Evolutionary conservation across 2,113 vertebrate species (phyloP).

Genomic region (Passer domesticus): DNA sequence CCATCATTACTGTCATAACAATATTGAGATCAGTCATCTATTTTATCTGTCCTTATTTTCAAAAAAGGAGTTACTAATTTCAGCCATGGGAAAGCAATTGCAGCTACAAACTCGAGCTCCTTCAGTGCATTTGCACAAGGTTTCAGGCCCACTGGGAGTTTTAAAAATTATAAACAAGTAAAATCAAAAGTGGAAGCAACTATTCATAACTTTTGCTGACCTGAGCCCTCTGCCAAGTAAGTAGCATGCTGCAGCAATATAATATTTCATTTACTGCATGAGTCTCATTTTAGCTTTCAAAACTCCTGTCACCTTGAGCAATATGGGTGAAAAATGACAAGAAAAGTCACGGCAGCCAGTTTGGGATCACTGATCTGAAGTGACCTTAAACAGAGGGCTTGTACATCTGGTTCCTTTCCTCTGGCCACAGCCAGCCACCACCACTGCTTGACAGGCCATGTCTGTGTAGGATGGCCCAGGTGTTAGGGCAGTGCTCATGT

Average conservation of each 20-base stretch:
- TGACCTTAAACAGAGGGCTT: neutral
- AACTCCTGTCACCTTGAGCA: neutral
- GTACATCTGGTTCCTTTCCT: neutral
- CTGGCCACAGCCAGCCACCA: neutral
- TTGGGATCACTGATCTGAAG: neutral
- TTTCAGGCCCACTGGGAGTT: neutral
- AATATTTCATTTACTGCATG: neutral
- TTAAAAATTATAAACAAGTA: neutral
- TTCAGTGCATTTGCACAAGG: neutral
- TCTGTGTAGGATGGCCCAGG: neutral
- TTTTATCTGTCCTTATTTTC: neutral
- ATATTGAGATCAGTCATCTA: neutral
- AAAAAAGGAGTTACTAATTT: neutral
- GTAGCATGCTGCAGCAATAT: neutral
- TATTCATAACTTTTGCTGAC: neutral
- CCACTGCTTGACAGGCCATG: fast-evolving
- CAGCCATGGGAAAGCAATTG: neutral
- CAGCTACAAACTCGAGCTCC: neutral
- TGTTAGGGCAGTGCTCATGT: fast-evolving
- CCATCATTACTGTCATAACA: neutral
- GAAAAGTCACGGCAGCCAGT: neutral
- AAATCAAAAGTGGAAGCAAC: neutral
- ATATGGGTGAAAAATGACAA: neutral
- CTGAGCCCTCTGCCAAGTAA: neutral
- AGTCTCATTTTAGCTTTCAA: neutral